phyloP scores from a whole-genome alignment of 1,140 invertebrate species.

The Hycleus cichorii region DNA sequence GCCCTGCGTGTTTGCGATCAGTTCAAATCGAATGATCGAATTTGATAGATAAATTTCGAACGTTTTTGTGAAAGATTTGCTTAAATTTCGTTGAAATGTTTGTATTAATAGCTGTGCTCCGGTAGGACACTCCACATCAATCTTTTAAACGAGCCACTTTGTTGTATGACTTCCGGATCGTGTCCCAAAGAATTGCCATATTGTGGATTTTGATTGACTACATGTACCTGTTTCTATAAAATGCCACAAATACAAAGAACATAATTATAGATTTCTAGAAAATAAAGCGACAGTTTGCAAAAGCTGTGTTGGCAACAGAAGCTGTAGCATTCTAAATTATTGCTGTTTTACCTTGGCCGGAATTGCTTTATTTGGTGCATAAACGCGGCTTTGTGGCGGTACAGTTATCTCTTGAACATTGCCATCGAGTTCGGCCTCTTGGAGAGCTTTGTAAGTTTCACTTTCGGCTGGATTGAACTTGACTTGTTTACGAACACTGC shows the following conservation, averaged over 20 bases:
- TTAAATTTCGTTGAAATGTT: neutral
- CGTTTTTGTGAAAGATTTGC: constrained; percentile 26
- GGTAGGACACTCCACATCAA: constrained; percentile 84
- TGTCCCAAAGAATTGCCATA: constrained; percentile 43
- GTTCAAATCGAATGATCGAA: constrained; percentile 2
- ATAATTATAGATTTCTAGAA: neutral
- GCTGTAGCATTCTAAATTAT: constrained; percentile 5
- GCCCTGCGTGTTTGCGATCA: constrained; percentile 25
- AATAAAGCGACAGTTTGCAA: neutral
- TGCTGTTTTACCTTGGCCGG: constrained; percentile 22
- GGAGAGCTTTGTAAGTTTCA: constrained; percentile 74
- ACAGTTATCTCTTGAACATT: constrained; percentile 59
- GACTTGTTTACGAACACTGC: constrained; percentile 42
- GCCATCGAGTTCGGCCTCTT: constrained; percentile 59
- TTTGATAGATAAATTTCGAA: constrained; percentile 27
- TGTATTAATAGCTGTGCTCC: constrained; percentile 59
- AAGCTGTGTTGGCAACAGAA: constrained; percentile 6
- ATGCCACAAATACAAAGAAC: neutral
- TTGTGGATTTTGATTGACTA: constrained; percentile 20
- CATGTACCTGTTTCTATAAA: constrained; percentile 24
- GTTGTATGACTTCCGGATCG: constrained; percentile 70
- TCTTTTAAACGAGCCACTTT: constrained; percentile 84
- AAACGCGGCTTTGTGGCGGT: constrained; percentile 66
- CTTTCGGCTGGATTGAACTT: constrained; percentile 77
- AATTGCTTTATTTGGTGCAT: constrained; percentile 48